Percentiles rank a stretch among this genome's conserved stretches.
Conservation (phyloP, 1,140 invertebrate species). For the Nebria ingens region DNA sequence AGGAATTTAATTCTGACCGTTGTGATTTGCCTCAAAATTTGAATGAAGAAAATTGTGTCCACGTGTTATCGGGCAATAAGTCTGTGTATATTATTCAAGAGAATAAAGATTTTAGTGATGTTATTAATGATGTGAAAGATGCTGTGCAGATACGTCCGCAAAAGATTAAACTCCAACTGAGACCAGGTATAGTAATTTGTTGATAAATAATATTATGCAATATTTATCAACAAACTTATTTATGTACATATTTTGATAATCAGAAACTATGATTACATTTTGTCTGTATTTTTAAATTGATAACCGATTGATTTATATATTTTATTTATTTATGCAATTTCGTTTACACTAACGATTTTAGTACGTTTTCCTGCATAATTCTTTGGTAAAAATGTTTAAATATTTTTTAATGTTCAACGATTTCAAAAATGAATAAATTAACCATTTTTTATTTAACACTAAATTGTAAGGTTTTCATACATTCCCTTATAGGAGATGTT, state of each 20-base stretch:
- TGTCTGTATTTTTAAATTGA: no score
- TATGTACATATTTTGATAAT: no score
- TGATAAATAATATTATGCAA: not conserved
- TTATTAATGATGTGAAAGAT: conserved; percentile 27
- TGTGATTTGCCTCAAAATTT: conserved; percentile 12
- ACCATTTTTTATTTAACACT: no score
- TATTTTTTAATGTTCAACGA: not conserved
- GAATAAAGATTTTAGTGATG: conserved; percentile 34
- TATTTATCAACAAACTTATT: not conserved
- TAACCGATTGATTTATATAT: no score
- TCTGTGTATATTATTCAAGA: conserved; percentile 20
- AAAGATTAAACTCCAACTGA: conserved; percentile 39
- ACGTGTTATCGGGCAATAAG: conserved; percentile 25
- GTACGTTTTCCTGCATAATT: conserved; percentile 1
- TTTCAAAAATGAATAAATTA: no score
- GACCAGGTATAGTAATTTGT: conserved; percentile 27
- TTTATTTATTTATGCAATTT: no score
- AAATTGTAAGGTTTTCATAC: not conserved
- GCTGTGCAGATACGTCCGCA: conserved; percentile 53
- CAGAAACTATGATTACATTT: no score
- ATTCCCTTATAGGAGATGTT: conserved; percentile 37
- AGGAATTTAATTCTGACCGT: not conserved
- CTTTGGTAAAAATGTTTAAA: not conserved
- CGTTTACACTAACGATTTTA: no score
- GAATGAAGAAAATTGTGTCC: conserved; percentile 22